Percentiles rank a stretch among this genome's conserved stretches.
Conservation (phyloP, 1,140 invertebrate genomes). For the Eurosta solidaginis region DNA sequence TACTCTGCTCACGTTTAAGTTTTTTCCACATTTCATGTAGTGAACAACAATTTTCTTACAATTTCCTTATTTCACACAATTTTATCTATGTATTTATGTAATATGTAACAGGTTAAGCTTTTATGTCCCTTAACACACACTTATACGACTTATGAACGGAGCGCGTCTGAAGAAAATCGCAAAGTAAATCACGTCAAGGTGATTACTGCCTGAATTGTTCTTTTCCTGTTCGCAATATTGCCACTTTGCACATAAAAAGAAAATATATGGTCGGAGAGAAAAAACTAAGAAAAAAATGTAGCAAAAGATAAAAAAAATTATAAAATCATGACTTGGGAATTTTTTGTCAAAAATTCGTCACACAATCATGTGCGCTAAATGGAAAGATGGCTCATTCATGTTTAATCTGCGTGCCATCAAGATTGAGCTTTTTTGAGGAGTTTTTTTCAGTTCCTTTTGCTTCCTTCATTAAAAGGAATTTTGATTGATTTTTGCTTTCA, state of each 20-base stretch:
- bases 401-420: too few relatives aligned
- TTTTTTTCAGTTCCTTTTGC: too few relatives aligned
- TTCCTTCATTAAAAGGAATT: too few relatives aligned
- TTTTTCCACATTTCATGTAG: not conserved
- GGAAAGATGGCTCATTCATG: too few relatives aligned
- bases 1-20: not conserved
- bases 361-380: too few relatives aligned
- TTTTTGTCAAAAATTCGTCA: too few relatives aligned
- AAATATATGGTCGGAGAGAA: not conserved
- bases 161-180: not conserved
- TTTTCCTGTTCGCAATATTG: constrained; percentile 20
- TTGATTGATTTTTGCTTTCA: too few relatives aligned
- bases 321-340: too few relatives aligned
- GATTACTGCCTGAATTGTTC: constrained; percentile 8
- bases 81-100: not conserved
- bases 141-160: not conserved
- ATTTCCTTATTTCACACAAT: not conserved
- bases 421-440: too few relatives aligned
- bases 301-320: too few relatives aligned
- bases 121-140: not conserved
- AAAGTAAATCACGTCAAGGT: not conserved
- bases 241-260: not conserved
- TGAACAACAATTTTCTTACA: constrained; percentile 9
- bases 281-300: too few relatives aligned
- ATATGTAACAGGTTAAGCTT: not conserved